Evolutionary conservation across 2,888 invertebrate genomes (phyloP), one percentile per base, ranked within the genome.

Genomic region (Lypha dubia): DNA sequence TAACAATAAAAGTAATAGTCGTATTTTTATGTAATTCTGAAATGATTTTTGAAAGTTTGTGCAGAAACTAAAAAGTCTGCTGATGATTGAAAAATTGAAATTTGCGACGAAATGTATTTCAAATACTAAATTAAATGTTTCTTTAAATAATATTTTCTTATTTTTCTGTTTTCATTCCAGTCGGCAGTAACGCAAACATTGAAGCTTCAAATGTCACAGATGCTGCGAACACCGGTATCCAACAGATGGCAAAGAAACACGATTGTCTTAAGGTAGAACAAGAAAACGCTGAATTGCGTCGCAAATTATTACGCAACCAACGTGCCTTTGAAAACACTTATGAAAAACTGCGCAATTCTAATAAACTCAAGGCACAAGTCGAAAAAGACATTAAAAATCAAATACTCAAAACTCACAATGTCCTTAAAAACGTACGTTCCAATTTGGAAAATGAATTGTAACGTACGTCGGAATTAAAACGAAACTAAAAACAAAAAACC

Each of bases 381-480:
- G 97, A 97, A 91, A 95, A 95, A 89, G 96, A 96, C 58, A 96
- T 97, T 90, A 96, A 96, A 90, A 94, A 95, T 88, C 96, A 96
- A 92, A 95, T 96, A 88, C 95, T 95, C 89, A 96, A 96, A 92
- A 96, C 96, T 28, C 95, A 96, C 87, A 95, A 95, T 87, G 96
- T 96, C 65, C 93, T 96, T 83, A 94, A 95, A 83, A 95, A 95
- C 92, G 96, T 96, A 51, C 94, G 96, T 86, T 95, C 95, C 79
- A 96, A 96, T 90, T 93, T 96, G 90, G 95, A 95, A 90, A 93
- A 92, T 86, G 91, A 91, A 79, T 89, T 90, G 89, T 90, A 90
- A 89, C 89, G 87, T 83, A 87, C 82, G 87, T 86, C 65, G 20
- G 62, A 35, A 58, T 56, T n/a, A 46, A 79, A 73, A 60, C 44